Conservation (phyloP, 2,113 vertebrate species). For the Malurus cyaneus region DNA sequence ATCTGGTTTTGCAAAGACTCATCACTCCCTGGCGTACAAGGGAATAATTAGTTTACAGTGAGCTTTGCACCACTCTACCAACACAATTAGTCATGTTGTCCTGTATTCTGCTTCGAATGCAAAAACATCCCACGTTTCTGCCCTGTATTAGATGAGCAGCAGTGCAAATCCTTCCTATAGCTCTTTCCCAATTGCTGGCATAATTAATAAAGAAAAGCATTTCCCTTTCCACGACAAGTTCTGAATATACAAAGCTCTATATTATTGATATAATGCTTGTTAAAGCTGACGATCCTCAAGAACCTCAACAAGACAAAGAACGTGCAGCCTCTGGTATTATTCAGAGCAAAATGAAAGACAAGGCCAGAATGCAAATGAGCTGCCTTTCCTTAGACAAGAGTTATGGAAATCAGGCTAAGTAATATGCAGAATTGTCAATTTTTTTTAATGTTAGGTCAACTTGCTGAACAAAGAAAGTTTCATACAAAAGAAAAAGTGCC, state of each 20-base stretch:
- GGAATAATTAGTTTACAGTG: not conserved
- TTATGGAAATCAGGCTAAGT: slow-evolving; percentile 5
- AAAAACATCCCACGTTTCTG: not conserved
- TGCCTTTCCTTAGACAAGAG: not conserved
- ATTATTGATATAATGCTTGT: not conserved
- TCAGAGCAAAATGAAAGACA: not conserved
- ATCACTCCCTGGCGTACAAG: not conserved
- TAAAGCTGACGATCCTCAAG: not conserved
- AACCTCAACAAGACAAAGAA: not conserved
- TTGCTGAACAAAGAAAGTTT: not conserved
- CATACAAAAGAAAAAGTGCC: not conserved
- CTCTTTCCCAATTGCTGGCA: not conserved
- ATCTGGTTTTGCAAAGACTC: not conserved
- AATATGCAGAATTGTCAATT: not conserved
- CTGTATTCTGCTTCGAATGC: not conserved
- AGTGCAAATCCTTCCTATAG: not conserved
- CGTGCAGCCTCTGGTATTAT: not conserved
- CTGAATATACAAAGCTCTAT: not conserved
- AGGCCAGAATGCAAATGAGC: slow-evolving; percentile 24
- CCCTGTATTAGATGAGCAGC: not conserved
- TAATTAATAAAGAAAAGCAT: not conserved
- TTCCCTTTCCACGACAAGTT: not conserved
- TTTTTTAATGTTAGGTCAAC: not conserved
- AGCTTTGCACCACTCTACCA: not conserved
- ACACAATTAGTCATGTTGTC: not conserved